phyloP scores from a whole-genome alignment of 2,888 invertebrate species.

The Cryptosula pallasiana region DNA sequence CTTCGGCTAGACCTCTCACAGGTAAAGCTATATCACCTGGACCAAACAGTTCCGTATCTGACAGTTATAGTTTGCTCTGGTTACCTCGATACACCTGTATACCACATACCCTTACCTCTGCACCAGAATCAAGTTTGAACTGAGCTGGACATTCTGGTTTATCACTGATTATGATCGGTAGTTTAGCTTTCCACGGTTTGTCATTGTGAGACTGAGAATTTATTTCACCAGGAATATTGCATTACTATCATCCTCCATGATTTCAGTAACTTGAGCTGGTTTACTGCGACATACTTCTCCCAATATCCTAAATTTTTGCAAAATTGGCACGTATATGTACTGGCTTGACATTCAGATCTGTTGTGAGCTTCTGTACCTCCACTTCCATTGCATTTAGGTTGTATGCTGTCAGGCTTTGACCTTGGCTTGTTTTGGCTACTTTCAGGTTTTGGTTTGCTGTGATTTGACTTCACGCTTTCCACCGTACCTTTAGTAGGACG shows the following conservation, averaged over 20 bases:
- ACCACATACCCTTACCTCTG: not conserved
- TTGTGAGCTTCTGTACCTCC: not conserved
- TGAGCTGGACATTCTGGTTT: not conserved
- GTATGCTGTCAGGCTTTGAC: not conserved
- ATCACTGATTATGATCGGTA: not conserved
- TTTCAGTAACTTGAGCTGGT: not conserved
- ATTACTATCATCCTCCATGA: not conserved
- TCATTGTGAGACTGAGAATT: not conserved
- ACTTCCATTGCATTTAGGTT: not conserved
- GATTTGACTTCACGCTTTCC: not conserved
- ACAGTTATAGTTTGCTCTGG: not conserved
- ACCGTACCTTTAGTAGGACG: not conserved
- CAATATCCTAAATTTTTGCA: too few relatives aligned
- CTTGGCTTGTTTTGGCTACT: too few relatives aligned
- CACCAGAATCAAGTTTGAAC: not conserved
- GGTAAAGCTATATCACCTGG: not conserved
- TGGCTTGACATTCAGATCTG: not conserved
- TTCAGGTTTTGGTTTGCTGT: too few relatives aligned
- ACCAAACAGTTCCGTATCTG: not conserved
- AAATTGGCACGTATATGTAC: too few relatives aligned
- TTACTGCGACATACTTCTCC: too few relatives aligned
- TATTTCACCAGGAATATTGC: not conserved
- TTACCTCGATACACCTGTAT: not conserved
- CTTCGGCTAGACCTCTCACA: not conserved
- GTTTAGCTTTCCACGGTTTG: not conserved